Evolutionary conservation across 37 sponge, comb jelly and placozoan species (phyloP), one percentile per base, ranked within the genome.

Genomic region (Geodia barretti): DNA sequence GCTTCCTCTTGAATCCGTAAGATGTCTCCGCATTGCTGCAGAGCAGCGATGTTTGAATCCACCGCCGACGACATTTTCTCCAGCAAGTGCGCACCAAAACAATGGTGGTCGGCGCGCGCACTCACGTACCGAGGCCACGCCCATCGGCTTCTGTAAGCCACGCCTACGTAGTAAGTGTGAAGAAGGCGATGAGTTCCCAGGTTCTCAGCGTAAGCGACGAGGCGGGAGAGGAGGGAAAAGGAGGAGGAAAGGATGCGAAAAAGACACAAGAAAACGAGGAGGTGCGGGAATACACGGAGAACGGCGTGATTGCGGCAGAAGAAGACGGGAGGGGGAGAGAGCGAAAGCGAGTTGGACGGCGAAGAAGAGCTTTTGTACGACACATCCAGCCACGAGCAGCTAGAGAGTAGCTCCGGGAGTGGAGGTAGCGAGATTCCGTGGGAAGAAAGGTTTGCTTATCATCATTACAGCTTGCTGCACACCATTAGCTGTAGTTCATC

Each of bases 1-100:
- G 41, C 60, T 47, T 75, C 76, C 2, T 60, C 85, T 41, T 87
- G 81, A 54, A 87, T 34, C 25, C 2, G 28, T 30, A 80, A 26
- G 14, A 87, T 74, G 60, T 87, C 87, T 23, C 47, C 80, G 41
- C 87, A 80, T 62, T 87, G 87, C 36, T 84, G 63, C 24, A 76
- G 37, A 62, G 54, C 54, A 47, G 14, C 11, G n/a, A n/a, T n/a
- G n/a, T n/a, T n/a, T n/a, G n/a, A n/a, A n/a, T n/a, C n/a, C n/a
- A n/a, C n/a, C n/a, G n/a, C n/a, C n/a, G n/a, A n/a, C n/a, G n/a
- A n/a, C n/a, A n/a, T n/a, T n/a, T n/a, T n/a, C n/a, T n/a, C n/a
- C n/a, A n/a, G n/a, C n/a, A n/a, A n/a, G n/a, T n/a, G n/a, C n/a
- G n/a, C n/a, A n/a, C n/a, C n/a, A n/a, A n/a, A n/a, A n/a, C n/a